These are phyloP conservation scores for Ambastaia sidthimunki DNA, from an alignment of 2,797 vertebrate genomes.

Conservation along the genomic window DNA sequence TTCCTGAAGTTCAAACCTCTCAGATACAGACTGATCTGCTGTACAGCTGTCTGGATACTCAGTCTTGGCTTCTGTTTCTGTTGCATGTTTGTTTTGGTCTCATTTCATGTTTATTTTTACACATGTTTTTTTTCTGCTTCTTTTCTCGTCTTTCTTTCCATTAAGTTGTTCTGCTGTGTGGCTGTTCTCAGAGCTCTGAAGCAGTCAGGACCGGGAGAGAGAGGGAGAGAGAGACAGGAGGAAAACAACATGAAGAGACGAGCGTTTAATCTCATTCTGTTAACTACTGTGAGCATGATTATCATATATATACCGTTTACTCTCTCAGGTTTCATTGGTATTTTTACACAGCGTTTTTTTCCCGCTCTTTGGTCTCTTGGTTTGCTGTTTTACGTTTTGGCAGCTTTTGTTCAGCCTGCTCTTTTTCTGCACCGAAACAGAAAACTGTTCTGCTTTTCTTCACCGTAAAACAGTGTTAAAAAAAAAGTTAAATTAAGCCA, in stretches of 20 bases:
- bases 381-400: not conserved
- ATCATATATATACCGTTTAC: too few relatives aligned
- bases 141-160: not conserved
- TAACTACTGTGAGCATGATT: too few relatives aligned
- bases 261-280: too few relatives aligned
- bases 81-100: not conserved
- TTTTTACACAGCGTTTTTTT: not conserved
- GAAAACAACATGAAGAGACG: not conserved
- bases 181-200: not conserved
- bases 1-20: conserved; percentile 5
- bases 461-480: not conserved
- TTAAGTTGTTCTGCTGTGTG: conserved; percentile 15
- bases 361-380: not conserved
- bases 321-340: not conserved
- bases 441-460: not conserved
- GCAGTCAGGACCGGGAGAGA: not conserved
- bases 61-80: not conserved
- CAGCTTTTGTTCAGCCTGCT: not conserved
- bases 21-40: not conserved
- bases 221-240: not conserved
- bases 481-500: not conserved
- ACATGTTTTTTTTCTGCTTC: not conserved
- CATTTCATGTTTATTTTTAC: not conserved
- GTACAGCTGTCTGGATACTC: not conserved
- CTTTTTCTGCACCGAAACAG: not conserved